These are phyloP conservation scores for Tipula helvola DNA, from an alignment of 2,888 invertebrate genomes.

Conservation along the genomic window DNA sequence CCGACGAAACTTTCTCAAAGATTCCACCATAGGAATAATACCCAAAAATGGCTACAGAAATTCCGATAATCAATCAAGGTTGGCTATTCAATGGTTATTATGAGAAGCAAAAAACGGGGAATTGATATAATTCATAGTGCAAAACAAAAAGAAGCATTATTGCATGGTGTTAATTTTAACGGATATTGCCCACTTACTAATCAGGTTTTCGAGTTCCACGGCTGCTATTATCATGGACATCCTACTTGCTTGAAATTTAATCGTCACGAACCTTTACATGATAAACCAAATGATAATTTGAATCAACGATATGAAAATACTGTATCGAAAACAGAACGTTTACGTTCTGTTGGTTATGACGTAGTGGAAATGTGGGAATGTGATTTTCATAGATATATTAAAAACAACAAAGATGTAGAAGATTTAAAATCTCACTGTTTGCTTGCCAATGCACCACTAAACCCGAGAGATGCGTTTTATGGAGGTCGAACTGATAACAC, in stretches of 20 bases:
- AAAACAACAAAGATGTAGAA: background rate
- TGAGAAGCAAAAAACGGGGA: no score
- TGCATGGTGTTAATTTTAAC: no score
- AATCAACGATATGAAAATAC: background rate
- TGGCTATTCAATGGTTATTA: no score
- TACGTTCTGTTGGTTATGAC: background rate
- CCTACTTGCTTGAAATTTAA: background rate
- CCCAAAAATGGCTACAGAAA: no score
- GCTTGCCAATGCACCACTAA: background rate
- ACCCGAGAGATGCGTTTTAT: background rate
- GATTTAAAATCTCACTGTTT: background rate
- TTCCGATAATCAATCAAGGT: no score
- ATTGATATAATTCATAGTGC: no score
- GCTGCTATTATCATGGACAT: background rate
- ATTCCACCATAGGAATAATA: no score
- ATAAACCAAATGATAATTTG: background rate
- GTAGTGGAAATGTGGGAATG: background rate
- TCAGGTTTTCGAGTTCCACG: no score
- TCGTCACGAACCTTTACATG: background rate
- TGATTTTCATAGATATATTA: background rate
- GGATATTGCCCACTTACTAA: no score
- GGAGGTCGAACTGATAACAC: background rate
- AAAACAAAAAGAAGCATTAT: no score
- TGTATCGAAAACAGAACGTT: background rate
- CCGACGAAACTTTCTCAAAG: no score